Base-by-base conservation (phyloP, 2,888 invertebrate species). In the Cryptocephalus primarius region DNA sequence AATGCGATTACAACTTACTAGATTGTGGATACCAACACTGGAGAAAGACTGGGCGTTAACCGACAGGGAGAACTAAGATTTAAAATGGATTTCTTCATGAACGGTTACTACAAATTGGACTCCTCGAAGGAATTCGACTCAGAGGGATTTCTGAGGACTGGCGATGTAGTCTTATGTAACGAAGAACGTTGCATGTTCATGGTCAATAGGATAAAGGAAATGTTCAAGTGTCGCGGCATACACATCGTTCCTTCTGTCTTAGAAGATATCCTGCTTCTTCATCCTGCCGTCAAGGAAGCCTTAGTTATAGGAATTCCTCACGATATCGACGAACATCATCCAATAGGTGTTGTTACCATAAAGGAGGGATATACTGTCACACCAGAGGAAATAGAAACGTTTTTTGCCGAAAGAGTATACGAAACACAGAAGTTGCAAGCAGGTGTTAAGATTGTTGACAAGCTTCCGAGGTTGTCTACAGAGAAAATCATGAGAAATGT, bases 181-280 rank as follows among this genome's bases (percentile, higher is more conserved):
- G 68, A 70, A 22, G 61, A 70, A 8, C 65, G 65, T 53, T 68
- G 72, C 53, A 69, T 67, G 44, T 74, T 60, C 56, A 69, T 71
- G 36, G 63, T 72, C 1, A 75, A 73, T 13, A 62, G 74, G 22
- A 62, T 70, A 2, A 75, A 75, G 49, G 62, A 71, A 51, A 55
- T 75, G 22, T 60, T 75, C n/a, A 75, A 74, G 60, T 75, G 71
- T 48, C 70, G 59, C 49, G 67, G 61, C 41, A 62, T 70, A 61
- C 73, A 74, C 55, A 74, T 76, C 3, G 78, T 88, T 8, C 91
- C 91, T 12, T 86, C 89, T 1, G 87, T 89, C 63, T 64, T 92
- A 14, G 91, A 91, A 66, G 77, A 73, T 39, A 59, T 85, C 1
- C 60, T 89, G 1, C 74, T 81, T 46, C 73, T 76, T 22, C 85